A percentile compares a stretch with the other conserved stretches of the same genome.
phyloP scores from a whole-genome alignment of 2,797 vertebrate genomes.

The Naso thynnoides region DNA sequence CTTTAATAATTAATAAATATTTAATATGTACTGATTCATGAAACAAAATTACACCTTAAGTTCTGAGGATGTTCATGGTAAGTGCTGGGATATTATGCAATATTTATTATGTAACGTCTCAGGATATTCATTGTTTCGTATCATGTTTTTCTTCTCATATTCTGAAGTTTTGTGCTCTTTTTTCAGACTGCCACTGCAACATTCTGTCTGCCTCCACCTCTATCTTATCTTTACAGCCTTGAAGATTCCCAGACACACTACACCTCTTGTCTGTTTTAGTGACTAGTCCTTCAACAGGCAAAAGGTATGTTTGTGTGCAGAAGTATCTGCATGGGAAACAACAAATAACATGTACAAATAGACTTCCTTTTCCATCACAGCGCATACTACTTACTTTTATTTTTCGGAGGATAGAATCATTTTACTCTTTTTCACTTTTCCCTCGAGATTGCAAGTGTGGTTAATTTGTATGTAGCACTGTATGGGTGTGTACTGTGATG shows the following conservation, averaged over 20 bases:
- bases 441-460: background rate
- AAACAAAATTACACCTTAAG: no score
- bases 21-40: no score
- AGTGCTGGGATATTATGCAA: no score
- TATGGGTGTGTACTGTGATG: constrained; percentile 45
- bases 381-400: no score
- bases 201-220: background rate
- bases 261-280: no score
- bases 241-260: constrained; percentile 23
- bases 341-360: background rate
- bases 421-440: no score
- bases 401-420: background rate
- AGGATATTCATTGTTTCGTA: background rate
- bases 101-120: no score
- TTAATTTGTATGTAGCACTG: background rate
- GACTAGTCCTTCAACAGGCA: no score
- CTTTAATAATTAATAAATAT: no score
- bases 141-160: background rate
- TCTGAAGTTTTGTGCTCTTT: background rate
- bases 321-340: constrained; percentile 3
- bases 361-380: constrained; percentile 2
- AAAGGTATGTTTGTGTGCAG: background rate
- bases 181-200: background rate
- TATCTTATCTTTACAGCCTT: constrained; percentile 46
- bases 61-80: no score